phyloP scores from a whole-genome alignment of 2,888 invertebrate species.

The Noctua janthina region DNA sequence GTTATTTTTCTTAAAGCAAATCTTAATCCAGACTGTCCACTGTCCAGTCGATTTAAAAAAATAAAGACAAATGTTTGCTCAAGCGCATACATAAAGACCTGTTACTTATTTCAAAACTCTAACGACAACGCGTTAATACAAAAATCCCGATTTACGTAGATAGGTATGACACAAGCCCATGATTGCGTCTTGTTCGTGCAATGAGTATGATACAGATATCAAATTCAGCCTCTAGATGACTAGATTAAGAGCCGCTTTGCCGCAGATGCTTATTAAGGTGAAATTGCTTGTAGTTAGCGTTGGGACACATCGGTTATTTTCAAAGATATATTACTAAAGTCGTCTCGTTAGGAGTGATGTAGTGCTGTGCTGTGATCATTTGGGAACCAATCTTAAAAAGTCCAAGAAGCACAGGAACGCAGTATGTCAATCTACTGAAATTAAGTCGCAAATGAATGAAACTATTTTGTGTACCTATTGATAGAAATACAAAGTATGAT shows the following conservation, averaged over 20 bases:
- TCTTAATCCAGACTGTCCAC: background rate
- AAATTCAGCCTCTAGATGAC: slow-evolving; percentile 29
- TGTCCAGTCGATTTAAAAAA: background rate
- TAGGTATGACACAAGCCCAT: slow-evolving; percentile 33
- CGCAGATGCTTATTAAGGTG: slow-evolving; percentile 40
- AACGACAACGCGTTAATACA: slow-evolving; percentile 29
- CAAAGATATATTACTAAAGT: slow-evolving; percentile 25
- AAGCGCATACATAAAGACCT: background rate
- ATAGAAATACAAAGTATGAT: slow-evolving; percentile 2
- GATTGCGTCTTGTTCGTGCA: slow-evolving; percentile 38
- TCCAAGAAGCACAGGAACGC: background rate
- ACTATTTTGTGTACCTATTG: background rate
- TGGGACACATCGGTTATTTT: slow-evolving; percentile 36
- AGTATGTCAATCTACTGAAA: background rate
- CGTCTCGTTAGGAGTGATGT: background rate
- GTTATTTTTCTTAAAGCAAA: background rate
- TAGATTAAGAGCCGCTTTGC: slow-evolving; percentile 30
- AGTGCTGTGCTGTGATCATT: slow-evolving; percentile 7
- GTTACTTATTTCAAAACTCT: slow-evolving; percentile 32
- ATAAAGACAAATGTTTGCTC: background rate
- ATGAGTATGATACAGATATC: slow-evolving; percentile 34
- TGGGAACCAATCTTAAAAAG: background rate
- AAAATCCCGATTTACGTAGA: slow-evolving; percentile 32
- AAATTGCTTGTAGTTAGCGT: slow-evolving; percentile 43
- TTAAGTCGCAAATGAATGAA: background rate